Percentiles rank a stretch among this genome's conserved stretches.
Conservation (phyloP, 2,888 invertebrate species). For the Isotomurus palustris region DNA sequence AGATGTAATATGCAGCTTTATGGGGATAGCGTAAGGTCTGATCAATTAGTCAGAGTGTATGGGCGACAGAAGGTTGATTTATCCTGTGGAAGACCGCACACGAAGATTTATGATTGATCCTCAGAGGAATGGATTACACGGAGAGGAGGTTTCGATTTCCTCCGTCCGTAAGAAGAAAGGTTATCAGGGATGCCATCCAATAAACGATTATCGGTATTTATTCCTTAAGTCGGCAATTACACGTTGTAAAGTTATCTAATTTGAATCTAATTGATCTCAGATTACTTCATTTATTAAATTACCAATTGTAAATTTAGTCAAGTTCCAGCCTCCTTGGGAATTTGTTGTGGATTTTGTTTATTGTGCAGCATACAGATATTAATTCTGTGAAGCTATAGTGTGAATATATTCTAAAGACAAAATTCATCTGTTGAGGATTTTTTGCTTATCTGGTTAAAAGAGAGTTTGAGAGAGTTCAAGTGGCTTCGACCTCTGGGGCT, state of each 20-base stretch:
- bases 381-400: too few relatives aligned
- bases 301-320: background rate
- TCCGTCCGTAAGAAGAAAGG: background rate
- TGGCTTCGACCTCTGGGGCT: constrained; percentile 1
- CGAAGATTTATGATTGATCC: constrained; percentile 45
- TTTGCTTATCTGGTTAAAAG: background rate
- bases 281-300: constrained; percentile 1
- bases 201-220: background rate
- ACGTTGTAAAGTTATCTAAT: background rate
- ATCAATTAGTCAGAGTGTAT: constrained; percentile 43
- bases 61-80: constrained; percentile 34
- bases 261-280: background rate
- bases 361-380: too few relatives aligned
- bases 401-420: too few relatives aligned
- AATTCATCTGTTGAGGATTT: background rate
- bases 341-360: background rate
- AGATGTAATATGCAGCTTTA: too few relatives aligned
- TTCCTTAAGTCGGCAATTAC: background rate
- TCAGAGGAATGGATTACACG: constrained; percentile 5
- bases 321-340: background rate
- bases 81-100: constrained; percentile 40
- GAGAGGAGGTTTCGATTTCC: constrained; percentile 10
- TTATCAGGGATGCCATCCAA: background rate
- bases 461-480: background rate
- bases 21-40: constrained; percentile 34